Evolutionary conservation across 2,797 vertebrate genomes (phyloP).

Genomic region (Liparis tanakae): DNA sequence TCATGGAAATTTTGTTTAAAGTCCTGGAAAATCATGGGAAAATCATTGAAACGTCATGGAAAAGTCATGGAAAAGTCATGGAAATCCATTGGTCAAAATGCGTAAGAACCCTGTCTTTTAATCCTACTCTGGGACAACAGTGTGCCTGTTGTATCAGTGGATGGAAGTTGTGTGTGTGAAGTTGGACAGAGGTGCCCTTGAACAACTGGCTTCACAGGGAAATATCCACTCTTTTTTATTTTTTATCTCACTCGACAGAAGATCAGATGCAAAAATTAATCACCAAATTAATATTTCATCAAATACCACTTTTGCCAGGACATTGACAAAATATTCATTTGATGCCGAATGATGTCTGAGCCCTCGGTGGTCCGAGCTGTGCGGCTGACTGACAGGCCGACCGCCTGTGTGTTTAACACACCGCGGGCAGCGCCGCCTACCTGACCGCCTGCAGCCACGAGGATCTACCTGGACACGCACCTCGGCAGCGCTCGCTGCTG

Average conservation of each 20-base stretch:
- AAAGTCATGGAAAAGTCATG: too few species aligned
- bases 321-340: slow-evolving; percentile 75
- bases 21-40: too few species aligned
- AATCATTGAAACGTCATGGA: too few species aligned
- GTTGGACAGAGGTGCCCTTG: slow-evolving; percentile 71
- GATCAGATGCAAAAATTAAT: slow-evolving; percentile 79
- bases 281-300: slow-evolving; percentile 80
- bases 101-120: too few species aligned
- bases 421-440: slow-evolving; percentile 65
- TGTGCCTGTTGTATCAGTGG: slow-evolving; percentile 48
- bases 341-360: slow-evolving; percentile 79
- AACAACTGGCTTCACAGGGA: slow-evolving; percentile 67
- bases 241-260: slow-evolving; percentile 72
- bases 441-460: slow-evolving; percentile 75
- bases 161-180: slow-evolving; percentile 72
- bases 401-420: slow-evolving; percentile 71
- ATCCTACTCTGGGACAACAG: slow-evolving; percentile 47
- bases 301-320: slow-evolving; percentile 73
- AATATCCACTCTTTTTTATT: slow-evolving; percentile 40
- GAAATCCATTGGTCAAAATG: too few species aligned
- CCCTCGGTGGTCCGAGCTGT: slow-evolving; percentile 63
- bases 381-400: slow-evolving; percentile 72
- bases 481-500: slow-evolving; percentile 70
- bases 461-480: slow-evolving; percentile 67
- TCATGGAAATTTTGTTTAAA: too few species aligned